Base-by-base conservation (phyloP, 2,113 vertebrate species). In the Orthochromis malagaraziensis region DNA sequence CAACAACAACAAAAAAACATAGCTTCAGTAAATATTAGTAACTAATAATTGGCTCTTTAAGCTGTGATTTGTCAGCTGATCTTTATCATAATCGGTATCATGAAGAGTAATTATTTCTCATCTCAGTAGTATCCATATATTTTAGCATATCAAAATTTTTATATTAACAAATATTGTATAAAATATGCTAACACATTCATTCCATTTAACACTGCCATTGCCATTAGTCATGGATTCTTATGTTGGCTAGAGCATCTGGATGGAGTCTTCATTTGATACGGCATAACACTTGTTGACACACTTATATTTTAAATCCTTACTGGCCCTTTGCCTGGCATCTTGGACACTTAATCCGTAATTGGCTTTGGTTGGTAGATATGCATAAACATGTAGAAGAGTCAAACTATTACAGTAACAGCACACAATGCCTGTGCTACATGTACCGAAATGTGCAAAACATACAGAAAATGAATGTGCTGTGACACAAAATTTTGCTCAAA, bases 281-380 rank as follows among this genome's bases (percentile, higher is more conserved):
- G 73, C 54, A 29, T 21, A 84, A 51, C 88, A 88, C 87, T 87
- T 89, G 88, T 89, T 90, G 81, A 84, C 73, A 80, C 35, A 49
- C 58, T 86, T 83, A 84, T 85, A 60, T 84, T 83, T 77, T 82
- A 88, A 92, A 85, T 35, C 79, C 40, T 63, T 26, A 21, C 47
- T 92, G 89, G 85, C 89, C 51, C 57, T 84, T 83, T 88, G 83
- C 81, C 84, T 58, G 40, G 82, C 75, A 83, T 87, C 26, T 79
- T 70, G 63, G 89, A 87, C 88, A 87, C 77, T 85, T 90, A 87
- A 92, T 93, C 86, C 54, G 10, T 24, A 24, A 1, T 26, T 84
- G 83, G 65, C 58, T 86, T 79, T 21, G 7, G 31, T 45, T 73
- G 45, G 80, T 54, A 24, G 10, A 85, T 9, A 82, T 49, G 35